Percentiles rank a stretch among this genome's conserved stretches.
Evolutionary conservation across 2,113 vertebrate genomes (phyloP).

Genomic region (Crypturellus undulatus): DNA sequence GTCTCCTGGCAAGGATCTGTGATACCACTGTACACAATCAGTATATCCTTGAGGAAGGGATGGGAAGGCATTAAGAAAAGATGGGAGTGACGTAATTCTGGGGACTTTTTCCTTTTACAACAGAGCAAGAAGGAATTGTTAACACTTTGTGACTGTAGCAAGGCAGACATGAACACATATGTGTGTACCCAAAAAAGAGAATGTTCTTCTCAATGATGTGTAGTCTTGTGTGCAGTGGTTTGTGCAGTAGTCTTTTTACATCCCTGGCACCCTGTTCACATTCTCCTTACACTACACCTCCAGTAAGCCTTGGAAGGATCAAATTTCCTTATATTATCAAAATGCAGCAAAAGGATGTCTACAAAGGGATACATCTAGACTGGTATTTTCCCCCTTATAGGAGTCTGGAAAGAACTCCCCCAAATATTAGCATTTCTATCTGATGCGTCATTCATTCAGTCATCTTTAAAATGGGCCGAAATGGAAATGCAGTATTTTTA

Average conservation of each 20-base stretch:
- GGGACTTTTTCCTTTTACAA: not conserved
- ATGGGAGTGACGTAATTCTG: not conserved
- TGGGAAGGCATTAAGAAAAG: not conserved
- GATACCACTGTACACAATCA: not conserved
- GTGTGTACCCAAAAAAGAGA: not conserved
- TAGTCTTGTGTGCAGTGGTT: not conserved
- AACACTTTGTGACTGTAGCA: not conserved
- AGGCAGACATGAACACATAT: not conserved
- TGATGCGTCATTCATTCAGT: conserved; percentile 1
- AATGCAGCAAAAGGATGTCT: not conserved
- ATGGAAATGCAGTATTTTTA: conserved; percentile 8
- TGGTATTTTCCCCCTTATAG: not conserved
- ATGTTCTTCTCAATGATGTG: not conserved
- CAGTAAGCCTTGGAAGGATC: not conserved
- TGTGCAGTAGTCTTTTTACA: not conserved
- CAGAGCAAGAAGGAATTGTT: not conserved
- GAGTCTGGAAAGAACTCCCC: conserved; percentile 12
- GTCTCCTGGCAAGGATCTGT: not conserved
- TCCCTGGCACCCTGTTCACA: not conserved
- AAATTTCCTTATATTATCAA: not conserved
- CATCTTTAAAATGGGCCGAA: conserved; percentile 32
- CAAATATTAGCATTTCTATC: conserved; percentile 32
- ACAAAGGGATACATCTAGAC: not conserved
- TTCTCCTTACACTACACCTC: not conserved
- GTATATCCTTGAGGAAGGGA: not conserved